Conservation (phyloP, 1,140 invertebrate species). For the Pteromalus puparum region DNA sequence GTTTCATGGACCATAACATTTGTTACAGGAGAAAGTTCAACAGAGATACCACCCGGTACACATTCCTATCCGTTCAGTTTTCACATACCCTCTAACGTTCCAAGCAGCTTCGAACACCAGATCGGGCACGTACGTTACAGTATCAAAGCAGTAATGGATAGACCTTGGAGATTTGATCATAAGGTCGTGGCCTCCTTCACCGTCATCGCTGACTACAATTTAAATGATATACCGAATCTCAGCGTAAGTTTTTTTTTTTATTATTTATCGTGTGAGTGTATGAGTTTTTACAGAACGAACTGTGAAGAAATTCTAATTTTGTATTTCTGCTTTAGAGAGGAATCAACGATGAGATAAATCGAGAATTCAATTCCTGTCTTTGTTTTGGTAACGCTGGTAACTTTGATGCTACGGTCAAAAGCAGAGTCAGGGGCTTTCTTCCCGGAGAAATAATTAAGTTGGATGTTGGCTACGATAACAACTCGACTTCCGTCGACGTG, state of each 20-base stretch:
- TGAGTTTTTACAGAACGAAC: background rate
- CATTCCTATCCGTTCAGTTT: constrained; percentile 76
- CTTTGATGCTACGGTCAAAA: constrained; percentile 74
- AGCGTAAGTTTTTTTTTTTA: constrained; percentile 13
- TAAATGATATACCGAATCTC: constrained; percentile 51
- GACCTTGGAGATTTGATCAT: constrained; percentile 77
- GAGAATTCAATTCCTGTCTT: constrained; percentile 80
- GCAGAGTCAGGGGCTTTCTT: constrained; percentile 79
- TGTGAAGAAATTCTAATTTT: background rate
- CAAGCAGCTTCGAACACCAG: constrained; percentile 77
- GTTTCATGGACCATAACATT: background rate
- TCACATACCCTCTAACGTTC: constrained; percentile 72
- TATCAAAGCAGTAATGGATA: constrained; percentile 76
- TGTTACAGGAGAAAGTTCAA: constrained; percentile 33
- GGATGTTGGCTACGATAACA: constrained; percentile 78
- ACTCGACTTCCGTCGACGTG: constrained; percentile 77
- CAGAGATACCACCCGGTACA: constrained; percentile 65
- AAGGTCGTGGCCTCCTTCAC: constrained; percentile 76
- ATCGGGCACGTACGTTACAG: constrained; percentile 77
- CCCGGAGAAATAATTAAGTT: constrained; percentile 80
- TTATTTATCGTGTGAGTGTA: background rate
- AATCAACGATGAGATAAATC: constrained; percentile 69
- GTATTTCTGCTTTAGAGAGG: constrained; percentile 44
- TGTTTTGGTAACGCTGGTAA: constrained; percentile 72
- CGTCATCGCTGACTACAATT: constrained; percentile 62